These are phyloP conservation scores for Pheucticus melanocephalus DNA, from an alignment of 2,113 vertebrate species.

Conservation along the genomic window DNA sequence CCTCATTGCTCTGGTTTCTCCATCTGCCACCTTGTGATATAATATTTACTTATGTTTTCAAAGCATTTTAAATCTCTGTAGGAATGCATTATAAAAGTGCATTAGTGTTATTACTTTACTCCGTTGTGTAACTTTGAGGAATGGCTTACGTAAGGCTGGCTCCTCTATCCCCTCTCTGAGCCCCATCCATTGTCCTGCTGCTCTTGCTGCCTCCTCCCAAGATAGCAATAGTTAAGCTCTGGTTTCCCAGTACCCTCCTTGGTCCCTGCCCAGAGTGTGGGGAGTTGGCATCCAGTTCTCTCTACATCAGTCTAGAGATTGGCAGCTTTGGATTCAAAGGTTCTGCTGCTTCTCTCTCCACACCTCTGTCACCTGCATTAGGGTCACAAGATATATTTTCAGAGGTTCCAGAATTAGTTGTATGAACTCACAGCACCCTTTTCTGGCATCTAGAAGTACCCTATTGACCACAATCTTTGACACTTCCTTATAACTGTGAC, in stretches of 20 bases:
- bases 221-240: background rate
- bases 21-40: slow-evolving; percentile 6
- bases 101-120: slow-evolving; percentile 40
- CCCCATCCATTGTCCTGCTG: background rate
- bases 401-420: background rate
- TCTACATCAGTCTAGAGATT: background rate
- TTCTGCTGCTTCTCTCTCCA: background rate
- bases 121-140: slow-evolving; percentile 11
- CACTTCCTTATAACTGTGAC: background rate
- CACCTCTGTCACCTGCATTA: background rate
- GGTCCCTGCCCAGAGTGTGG: background rate
- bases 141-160: background rate
- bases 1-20: background rate
- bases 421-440: background rate
- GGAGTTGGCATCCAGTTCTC: background rate
- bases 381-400: background rate
- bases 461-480: background rate
- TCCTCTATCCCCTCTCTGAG: background rate
- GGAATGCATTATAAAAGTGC: slow-evolving; percentile 32
- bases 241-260: background rate
- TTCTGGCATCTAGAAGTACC: background rate
- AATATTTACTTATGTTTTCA: slow-evolving; percentile 33
- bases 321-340: background rate
- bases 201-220: background rate
- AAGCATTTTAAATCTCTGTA: slow-evolving; percentile 30